A percentile compares a stretch with the other conserved stretches of the same genome.
phyloP scores from a whole-genome alignment of 2,888 invertebrate genomes.

The Carterocephalus palaemon region DNA sequence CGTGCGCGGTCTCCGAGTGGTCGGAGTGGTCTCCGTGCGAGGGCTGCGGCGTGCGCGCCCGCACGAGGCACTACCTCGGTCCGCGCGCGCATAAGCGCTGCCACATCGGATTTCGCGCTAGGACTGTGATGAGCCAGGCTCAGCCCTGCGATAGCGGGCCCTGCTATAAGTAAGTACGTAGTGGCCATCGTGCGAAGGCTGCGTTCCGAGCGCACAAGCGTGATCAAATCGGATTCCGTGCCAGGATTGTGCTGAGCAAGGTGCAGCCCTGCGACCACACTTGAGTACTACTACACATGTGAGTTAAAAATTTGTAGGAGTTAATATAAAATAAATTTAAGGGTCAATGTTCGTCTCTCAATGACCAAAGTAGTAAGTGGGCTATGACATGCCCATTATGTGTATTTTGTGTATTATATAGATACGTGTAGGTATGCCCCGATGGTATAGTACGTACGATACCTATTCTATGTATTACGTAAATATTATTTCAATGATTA shows the following conservation, averaged over 20 bases:
- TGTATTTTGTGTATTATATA: no score
- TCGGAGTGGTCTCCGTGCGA: constrained; percentile 87
- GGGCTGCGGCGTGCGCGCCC: constrained; percentile 84
- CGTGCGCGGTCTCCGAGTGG: constrained; percentile 86
- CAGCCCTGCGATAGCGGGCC: constrained; percentile 67
- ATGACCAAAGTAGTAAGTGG: no score
- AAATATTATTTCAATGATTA: no score
- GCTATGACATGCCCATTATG: no score
- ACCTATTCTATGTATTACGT: no score
- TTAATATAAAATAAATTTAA: no score
- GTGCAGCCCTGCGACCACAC: constrained; percentile 70
- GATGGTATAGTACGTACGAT: no score
- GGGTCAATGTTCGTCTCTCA: no score
- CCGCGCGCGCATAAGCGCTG: constrained; percentile 82
- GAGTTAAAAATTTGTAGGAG: no score
- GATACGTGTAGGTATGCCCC: no score
- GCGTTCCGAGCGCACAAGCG: constrained; percentile 80
- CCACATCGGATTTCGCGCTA: constrained; percentile 63
- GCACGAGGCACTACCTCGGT: constrained; percentile 82
- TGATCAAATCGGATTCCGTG: constrained; percentile 73
- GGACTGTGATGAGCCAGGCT: constrained; percentile 64
- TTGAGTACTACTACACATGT: no score
- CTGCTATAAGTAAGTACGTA: constrained; percentile 50
- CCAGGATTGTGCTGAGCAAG: constrained; percentile 60
- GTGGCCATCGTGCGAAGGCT: constrained; percentile 76